phyloP scores from a whole-genome alignment of 1,140 invertebrate species.

The Pogonus chalceus region DNA sequence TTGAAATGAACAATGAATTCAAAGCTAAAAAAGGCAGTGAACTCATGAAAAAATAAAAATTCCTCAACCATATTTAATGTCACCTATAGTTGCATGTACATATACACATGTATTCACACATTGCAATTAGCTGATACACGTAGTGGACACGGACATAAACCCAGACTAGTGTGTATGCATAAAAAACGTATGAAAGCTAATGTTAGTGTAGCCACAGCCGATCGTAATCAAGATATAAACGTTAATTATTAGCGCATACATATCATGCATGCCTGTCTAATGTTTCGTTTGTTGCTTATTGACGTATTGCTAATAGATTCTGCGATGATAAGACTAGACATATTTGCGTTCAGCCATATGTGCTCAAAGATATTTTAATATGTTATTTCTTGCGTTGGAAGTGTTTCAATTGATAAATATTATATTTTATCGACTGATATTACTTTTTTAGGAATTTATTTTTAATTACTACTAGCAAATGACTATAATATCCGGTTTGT shows the following conservation, averaged over 20 bases:
- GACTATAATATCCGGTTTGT: too few relatives aligned
- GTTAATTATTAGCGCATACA: neutral
- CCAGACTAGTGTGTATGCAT: neutral
- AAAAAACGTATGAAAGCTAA: neutral
- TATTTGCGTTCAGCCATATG: too few relatives aligned
- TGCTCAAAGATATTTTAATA: too few relatives aligned
- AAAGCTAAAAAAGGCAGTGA: neutral
- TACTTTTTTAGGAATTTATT: too few relatives aligned
- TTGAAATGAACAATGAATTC: neutral
- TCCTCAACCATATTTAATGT: neutral
- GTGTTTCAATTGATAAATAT: too few relatives aligned
- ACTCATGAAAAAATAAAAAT: neutral
- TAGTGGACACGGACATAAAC: too few relatives aligned
- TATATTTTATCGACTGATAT: too few relatives aligned
- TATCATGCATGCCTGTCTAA: neutral
- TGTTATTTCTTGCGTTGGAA: too few relatives aligned
- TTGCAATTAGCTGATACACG: neutral
- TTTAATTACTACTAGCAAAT: too few relatives aligned
- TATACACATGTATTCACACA: neutral
- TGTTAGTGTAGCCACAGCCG: too few relatives aligned
- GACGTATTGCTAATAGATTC: too few relatives aligned
- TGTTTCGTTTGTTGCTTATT: neutral
- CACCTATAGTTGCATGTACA: neutral
- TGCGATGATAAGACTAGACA: too few relatives aligned
- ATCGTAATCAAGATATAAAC: neutral